Conservation (phyloP, 2,113 vertebrate species). For the Zosterops borbonicus region DNA sequence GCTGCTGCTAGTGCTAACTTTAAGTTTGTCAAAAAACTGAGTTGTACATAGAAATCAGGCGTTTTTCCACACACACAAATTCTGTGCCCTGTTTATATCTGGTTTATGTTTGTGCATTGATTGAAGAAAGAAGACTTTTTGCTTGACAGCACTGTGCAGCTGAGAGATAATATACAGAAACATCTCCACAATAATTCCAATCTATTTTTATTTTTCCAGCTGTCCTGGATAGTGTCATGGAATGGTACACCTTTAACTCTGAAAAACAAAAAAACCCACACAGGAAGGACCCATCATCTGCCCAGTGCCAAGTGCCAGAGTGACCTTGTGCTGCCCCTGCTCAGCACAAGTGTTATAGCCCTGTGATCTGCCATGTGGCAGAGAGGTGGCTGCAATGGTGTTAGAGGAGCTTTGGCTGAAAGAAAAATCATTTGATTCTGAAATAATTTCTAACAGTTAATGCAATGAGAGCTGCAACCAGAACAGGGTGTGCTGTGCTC, state of each 20-base stretch:
- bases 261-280: background rate
- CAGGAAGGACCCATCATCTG: fast-evolving
- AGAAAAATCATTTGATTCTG: background rate
- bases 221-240: background rate
- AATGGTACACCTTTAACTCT: background rate
- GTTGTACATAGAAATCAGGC: background rate
- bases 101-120: background rate
- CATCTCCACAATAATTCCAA: slow-evolving; percentile 7
- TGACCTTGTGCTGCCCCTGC: background rate
- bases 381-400: background rate
- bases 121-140: slow-evolving; percentile 29
- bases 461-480: background rate
- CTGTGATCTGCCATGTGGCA: fast-evolving
- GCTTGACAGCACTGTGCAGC: background rate
- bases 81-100: background rate
- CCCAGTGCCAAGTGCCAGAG: fast-evolving
- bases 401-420: background rate
- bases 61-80: background rate
- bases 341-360: background rate
- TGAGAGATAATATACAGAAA: slow-evolving; percentile 30
- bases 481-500: fast-evolving
- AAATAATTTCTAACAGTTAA: background rate
- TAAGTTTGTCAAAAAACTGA: background rate
- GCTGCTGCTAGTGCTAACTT: background rate
- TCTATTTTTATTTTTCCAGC: slow-evolving; percentile 34